phyloP scores from a whole-genome alignment of 2,797 vertebrate genomes.

The Catamblyrhynchus diadema region DNA sequence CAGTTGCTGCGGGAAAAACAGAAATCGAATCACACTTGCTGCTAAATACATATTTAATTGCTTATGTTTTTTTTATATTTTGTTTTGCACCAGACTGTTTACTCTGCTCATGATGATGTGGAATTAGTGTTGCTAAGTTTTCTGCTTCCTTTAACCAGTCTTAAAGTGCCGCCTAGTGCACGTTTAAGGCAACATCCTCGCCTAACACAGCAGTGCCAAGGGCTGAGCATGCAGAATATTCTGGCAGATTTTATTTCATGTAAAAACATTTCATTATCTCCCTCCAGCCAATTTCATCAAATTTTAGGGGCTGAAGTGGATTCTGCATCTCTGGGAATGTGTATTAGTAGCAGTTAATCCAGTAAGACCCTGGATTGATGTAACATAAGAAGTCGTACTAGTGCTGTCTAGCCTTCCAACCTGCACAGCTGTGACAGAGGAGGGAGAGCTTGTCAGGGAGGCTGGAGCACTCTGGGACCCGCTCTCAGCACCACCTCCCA shows the following conservation, averaged over 20 bases:
- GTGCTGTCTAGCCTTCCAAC: background rate
- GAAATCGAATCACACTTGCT: constrained; percentile 73
- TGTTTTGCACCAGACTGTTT: constrained; percentile 76
- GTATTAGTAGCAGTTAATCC: background rate
- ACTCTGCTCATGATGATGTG: constrained; percentile 64
- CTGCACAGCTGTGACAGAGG: background rate
- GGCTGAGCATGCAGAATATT: background rate
- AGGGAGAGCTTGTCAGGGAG: background rate
- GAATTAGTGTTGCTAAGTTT: constrained; percentile 42
- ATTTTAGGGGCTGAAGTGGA: background rate
- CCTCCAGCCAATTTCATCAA: background rate
- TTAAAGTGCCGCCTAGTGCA: constrained; percentile 75
- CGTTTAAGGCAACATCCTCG: background rate
- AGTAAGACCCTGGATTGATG: background rate
- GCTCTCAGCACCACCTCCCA: background rate
- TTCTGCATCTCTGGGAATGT: background rate
- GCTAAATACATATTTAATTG: constrained; percentile 81
- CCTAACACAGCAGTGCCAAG: background rate
- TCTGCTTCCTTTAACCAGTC: constrained; percentile 33
- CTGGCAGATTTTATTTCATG: background rate
- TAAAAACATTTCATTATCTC: background rate
- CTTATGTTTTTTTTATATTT: constrained; percentile 77
- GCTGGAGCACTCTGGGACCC: background rate
- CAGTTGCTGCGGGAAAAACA: constrained; percentile 53
- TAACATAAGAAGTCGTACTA: too few species aligned